phyloP scores from a whole-genome alignment of 1,140 invertebrate genomes.

The Caerostris darwini region DNA sequence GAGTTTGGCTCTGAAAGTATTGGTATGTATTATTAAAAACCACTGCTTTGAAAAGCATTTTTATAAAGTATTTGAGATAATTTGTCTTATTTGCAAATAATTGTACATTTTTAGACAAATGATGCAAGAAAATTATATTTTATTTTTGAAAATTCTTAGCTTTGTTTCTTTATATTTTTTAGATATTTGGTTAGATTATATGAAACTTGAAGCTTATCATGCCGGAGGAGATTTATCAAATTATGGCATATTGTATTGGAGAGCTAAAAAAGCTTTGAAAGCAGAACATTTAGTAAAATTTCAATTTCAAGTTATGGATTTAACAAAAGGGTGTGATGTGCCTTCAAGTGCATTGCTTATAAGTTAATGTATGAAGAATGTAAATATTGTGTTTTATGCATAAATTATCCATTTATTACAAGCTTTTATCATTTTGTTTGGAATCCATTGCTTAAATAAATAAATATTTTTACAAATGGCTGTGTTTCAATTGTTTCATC shows the following conservation, averaged over 20 bases:
- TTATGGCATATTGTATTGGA: conserved; percentile 82
- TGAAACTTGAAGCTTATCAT: conserved; percentile 84
- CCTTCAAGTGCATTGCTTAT: neutral
- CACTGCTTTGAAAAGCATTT: neutral
- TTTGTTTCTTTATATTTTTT: neutral
- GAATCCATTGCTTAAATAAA: neutral
- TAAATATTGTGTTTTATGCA: neutral
- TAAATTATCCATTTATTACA: neutral
- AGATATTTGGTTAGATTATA: conserved; percentile 85
- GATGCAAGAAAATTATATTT: neutral
- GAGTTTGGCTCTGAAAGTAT: conserved; percentile 79
- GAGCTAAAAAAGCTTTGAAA: conserved; percentile 83
- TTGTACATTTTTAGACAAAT: neutral
- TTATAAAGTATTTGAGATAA: neutral
- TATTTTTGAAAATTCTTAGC: neutral
- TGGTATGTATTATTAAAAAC: conserved; percentile 75
- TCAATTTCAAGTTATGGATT: neutral
- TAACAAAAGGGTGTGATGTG: neutral
- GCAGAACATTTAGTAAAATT: conserved; percentile 56
- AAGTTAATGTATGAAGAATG: neutral
- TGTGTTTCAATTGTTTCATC: too few relatives aligned
- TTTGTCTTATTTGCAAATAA: neutral
- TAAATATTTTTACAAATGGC: too few relatives aligned
- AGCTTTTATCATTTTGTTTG: neutral
- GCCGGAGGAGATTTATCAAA: conserved; percentile 81